A percentile compares a stretch with the other conserved stretches of the same genome.
These are phyloP conservation scores for Pseudolaguvia tuberculata DNA, from an alignment of 2,113 vertebrate genomes.

Conservation along the genomic window DNA sequence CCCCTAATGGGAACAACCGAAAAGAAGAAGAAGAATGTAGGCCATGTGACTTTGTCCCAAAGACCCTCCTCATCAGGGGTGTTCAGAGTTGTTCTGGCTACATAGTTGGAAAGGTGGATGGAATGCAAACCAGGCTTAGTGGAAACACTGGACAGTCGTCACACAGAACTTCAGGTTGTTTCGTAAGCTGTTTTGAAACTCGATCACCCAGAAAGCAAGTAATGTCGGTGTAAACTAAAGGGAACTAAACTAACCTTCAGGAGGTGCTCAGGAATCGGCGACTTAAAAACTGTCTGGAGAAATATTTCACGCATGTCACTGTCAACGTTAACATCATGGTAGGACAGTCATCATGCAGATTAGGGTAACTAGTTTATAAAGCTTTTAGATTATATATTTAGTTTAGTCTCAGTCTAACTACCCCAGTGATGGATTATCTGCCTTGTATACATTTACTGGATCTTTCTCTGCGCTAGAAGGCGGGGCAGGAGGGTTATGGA, in stretches of 20 bases:
- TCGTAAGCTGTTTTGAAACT: slow-evolving; percentile 49
- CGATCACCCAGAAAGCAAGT: no score
- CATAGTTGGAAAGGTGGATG: slow-evolving; percentile 57
- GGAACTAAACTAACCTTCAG: no score
- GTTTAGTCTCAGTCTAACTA: not conserved
- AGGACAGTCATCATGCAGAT: no score
- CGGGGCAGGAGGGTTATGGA: slow-evolving; percentile 1
- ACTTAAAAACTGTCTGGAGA: not conserved
- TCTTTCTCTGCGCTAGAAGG: not conserved
- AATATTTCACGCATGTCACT: not conserved
- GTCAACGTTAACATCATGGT: not conserved
- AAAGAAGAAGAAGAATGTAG: no score
- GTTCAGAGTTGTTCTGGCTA: slow-evolving; percentile 34
- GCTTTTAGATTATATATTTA: no score
- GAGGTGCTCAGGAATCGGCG: no score
- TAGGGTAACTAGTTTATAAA: no score
- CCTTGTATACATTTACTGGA: not conserved
- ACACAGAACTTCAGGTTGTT: slow-evolving; percentile 35
- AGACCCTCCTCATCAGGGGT: slow-evolving; percentile 35
- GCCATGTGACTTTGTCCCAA: slow-evolving; percentile 10
- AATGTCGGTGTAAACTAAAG: no score
- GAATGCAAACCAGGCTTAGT: slow-evolving; percentile 57
- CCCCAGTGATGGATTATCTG: not conserved
- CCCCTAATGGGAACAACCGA: no score
- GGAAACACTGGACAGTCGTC: slow-evolving; percentile 38